Percentiles rank a stretch among this genome's conserved stretches.
Evolutionary conservation across 2,888 invertebrate species (phyloP).

Genomic region (Hanleya hanleyi): DNA sequence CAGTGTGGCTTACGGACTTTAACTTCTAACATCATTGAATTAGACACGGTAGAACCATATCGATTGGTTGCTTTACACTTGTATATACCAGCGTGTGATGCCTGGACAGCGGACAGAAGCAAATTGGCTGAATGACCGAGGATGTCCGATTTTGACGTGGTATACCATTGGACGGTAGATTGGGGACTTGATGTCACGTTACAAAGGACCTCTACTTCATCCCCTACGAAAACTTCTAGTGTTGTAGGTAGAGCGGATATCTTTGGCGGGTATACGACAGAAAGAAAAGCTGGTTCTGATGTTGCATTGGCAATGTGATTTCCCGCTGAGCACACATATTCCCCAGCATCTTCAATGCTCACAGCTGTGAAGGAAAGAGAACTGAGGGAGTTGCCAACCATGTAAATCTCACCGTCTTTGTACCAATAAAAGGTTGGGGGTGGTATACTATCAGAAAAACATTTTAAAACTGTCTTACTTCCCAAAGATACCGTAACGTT

Average conservation of each 20-base stretch:
- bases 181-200: neutral
- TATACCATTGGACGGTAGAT: neutral
- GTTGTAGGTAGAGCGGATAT: neutral
- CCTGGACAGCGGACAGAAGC: neutral
- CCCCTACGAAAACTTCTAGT: neutral
- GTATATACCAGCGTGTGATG: neutral
- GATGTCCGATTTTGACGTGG: neutral
- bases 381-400: neutral
- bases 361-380: neutral
- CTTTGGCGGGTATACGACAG: neutral
- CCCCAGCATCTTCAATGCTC: neutral
- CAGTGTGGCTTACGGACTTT: neutral
- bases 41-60: neutral
- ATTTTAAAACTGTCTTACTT: neutral
- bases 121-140: neutral
- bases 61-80: neutral
- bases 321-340: neutral
- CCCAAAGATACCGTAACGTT: neutral
- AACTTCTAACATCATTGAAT: neutral
- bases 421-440: neutral
- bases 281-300: neutral
- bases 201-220: neutral
- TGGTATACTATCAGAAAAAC: neutral
- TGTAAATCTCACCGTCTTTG: neutral
- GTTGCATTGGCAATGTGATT: neutral